Conservation (phyloP, 2,888 invertebrate species). For the Dolomedes plantarius region DNA sequence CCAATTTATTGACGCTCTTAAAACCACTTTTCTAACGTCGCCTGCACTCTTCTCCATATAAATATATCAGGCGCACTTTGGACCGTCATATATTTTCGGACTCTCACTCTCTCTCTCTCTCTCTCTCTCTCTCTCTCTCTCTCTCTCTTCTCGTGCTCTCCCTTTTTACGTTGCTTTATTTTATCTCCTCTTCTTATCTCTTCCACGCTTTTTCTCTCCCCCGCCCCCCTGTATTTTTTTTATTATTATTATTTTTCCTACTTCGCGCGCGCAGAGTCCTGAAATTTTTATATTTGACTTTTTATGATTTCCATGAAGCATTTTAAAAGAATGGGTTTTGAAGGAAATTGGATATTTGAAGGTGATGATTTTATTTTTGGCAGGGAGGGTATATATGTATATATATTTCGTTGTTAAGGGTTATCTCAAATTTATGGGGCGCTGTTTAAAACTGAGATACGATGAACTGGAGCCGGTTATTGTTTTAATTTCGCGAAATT, state of each 20-base stretch:
- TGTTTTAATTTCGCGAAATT: too few species aligned
- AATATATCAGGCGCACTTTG: constrained; percentile 68
- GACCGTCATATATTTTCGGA: constrained; percentile 61
- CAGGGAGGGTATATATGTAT: too few species aligned
- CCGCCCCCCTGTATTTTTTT: constrained; percentile 28
- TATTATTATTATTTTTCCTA: constrained; percentile 23
- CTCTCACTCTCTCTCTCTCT: constrained; percentile 22
- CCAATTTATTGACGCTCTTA: constrained; percentile 71
- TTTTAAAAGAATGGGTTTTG: constrained; percentile 57
- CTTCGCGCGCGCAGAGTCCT: constrained; percentile 1
- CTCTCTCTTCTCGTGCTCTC: constrained; percentile 4
- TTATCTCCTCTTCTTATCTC: constrained; percentile 58
- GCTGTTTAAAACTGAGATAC: neutral
- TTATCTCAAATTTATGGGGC: neutral
- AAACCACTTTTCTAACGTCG: constrained; percentile 64
- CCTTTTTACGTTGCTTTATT: constrained; percentile 24
- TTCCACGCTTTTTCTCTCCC: constrained; percentile 20
- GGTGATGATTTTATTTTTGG: constrained; percentile 69
- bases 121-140: constrained; percentile 26
- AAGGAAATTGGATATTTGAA: constrained; percentile 67
- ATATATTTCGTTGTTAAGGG: neutral
- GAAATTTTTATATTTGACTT: constrained; percentile 13
- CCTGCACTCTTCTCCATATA: constrained; percentile 41
- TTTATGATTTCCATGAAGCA: constrained; percentile 60
- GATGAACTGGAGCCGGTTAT: too few species aligned